A percentile compares a stretch with the other conserved stretches of the same genome.
phyloP scores from a whole-genome alignment of 1,140 invertebrate species.

The Polypedilum vanderplanki region DNA sequence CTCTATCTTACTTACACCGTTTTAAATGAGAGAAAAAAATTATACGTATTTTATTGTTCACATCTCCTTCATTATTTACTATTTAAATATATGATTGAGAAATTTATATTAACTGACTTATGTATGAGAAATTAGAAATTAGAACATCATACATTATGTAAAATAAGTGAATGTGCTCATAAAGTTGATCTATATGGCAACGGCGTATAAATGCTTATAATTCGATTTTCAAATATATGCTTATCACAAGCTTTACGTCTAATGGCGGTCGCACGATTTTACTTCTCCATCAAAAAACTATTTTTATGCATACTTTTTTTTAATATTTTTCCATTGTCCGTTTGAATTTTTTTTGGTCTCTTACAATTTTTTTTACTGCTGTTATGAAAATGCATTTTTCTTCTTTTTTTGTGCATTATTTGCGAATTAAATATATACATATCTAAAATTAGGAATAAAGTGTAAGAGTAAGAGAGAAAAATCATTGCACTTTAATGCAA shows the following conservation, averaged over 20 bases:
- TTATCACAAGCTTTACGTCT: slow-evolving; percentile 11
- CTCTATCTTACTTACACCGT: slow-evolving; percentile 10
- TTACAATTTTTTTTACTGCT: neutral
- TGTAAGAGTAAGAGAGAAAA: no score
- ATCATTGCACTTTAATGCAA: no score
- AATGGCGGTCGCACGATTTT: slow-evolving; percentile 10
- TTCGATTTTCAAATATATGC: slow-evolving; percentile 10
- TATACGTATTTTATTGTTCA: neutral
- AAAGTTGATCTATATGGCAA: no score
- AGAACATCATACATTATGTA: no score
- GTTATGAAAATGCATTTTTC: slow-evolving; percentile 1
- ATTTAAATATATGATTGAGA: no score
- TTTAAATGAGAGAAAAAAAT: neutral
- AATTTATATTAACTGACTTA: no score
- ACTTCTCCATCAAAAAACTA: slow-evolving; percentile 12
- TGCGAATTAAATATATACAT: neutral
- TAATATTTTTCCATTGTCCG: slow-evolving; percentile 3
- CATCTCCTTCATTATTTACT: neutral
- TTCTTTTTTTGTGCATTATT: neutral
- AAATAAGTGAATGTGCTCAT: no score
- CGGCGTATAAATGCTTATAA: neutral
- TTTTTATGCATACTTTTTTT: slow-evolving; percentile 1
- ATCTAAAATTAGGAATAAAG: slow-evolving; percentile 5
- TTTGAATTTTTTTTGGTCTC: neutral
- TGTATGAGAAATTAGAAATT: no score